Conservation (phyloP, 2,797 vertebrate genomes). For the Chelon labrosus region DNA sequence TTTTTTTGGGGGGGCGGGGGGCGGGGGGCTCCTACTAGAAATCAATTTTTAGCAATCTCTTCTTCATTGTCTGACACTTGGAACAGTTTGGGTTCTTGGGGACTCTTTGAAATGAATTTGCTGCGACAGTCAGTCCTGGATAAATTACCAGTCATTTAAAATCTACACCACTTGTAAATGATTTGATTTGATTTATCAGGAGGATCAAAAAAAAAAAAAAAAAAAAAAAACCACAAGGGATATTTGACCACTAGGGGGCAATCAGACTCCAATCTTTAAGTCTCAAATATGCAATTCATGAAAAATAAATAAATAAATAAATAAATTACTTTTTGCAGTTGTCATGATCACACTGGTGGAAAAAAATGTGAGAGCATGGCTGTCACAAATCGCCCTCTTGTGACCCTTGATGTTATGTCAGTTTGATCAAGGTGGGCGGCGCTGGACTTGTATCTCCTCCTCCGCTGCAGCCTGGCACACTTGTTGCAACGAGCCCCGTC, state of each 20-base stretch:
- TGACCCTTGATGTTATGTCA: neutral
- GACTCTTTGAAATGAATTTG: no score
- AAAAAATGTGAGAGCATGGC: neutral
- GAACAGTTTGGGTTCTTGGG: no score
- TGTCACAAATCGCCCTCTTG: no score
- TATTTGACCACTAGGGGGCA: neutral
- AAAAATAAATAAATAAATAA: neutral
- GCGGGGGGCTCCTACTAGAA: no score
- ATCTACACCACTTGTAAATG: no score
- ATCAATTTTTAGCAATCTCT: no score
- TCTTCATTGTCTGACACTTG: no score
- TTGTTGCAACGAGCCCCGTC: neutral
- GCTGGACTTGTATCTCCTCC: conserved; percentile 7
- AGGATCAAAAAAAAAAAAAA: no score
- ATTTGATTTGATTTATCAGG: no score
- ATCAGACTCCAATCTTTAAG: neutral
- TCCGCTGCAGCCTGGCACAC: neutral
- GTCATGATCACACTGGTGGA: neutral
- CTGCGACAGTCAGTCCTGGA: no score
- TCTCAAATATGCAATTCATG: neutral
- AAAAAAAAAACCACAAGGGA: neutral
- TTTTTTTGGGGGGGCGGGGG: no score
- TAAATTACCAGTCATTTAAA: no score
- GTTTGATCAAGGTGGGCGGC: conserved; percentile 9
- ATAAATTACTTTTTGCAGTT: neutral